Evolutionary conservation across 2,797 vertebrate genomes (phyloP).

Genomic region (Myotis vivesi): DNA sequence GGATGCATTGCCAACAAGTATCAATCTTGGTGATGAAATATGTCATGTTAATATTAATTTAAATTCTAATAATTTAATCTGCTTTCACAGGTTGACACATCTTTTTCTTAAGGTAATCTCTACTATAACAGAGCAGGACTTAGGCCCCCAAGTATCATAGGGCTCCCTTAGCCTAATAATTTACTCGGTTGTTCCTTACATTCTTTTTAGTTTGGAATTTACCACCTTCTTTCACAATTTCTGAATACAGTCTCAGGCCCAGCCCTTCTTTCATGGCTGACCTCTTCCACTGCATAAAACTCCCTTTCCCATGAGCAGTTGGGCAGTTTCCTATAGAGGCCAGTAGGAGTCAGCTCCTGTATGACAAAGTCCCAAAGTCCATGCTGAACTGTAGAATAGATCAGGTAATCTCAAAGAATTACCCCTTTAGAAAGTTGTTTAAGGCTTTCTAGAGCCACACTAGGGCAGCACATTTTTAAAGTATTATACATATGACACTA

Average conservation of each 20-base stretch:
- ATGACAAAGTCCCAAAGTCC: not conserved
- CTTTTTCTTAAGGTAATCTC: not conserved
- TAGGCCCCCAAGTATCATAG: not conserved
- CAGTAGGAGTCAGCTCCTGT: not conserved
- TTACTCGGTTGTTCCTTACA: not conserved
- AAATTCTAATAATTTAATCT: slow-evolving; percentile 19
- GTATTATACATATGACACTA: not conserved
- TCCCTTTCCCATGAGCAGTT: not conserved
- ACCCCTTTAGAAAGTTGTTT: not conserved
- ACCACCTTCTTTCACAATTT: not conserved
- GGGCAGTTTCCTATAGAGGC: not conserved
- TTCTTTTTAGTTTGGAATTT: not conserved
- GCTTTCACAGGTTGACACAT: not conserved
- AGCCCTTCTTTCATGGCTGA: not conserved
- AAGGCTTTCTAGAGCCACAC: not conserved
- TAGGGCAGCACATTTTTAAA: not conserved
- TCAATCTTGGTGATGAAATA: not conserved
- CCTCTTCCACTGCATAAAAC: not conserved
- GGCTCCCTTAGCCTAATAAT: not conserved
- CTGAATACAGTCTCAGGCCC: not conserved
- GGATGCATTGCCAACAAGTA: not conserved
- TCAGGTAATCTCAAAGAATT: not conserved
- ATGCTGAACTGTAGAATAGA: not conserved
- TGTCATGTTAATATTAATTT: slow-evolving; percentile 27
- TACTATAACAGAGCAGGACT: not conserved